Conservation (phyloP, 2,113 vertebrate genomes). For the Osmerus eperlanus region DNA sequence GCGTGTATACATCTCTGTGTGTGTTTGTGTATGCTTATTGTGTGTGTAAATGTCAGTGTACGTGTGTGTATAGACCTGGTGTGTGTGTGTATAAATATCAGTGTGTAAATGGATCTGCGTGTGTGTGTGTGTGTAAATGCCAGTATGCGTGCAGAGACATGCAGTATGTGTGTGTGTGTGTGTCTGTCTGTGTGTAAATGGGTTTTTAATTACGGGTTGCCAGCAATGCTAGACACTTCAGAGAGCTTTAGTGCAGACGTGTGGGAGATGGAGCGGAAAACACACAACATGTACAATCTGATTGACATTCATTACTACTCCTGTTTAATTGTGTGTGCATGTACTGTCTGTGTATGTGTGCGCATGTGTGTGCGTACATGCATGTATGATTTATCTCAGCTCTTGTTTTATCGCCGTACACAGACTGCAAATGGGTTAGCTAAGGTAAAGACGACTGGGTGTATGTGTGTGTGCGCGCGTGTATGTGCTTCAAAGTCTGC, state of each 20-base stretch:
- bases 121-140: too few relatives aligned
- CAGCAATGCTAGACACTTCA: constrained; percentile 1
- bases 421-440: neutral
- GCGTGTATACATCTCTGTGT: too few relatives aligned
- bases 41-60: too few relatives aligned
- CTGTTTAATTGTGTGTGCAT: neutral
- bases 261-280: neutral
- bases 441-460: neutral
- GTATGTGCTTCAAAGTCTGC: too few relatives aligned
- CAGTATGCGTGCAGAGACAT: neutral
- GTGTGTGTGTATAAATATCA: too few relatives aligned
- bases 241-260: neutral
- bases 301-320: constrained; percentile 8
- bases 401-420: neutral
- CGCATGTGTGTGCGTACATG: neutral
- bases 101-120: too few relatives aligned
- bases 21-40: too few relatives aligned
- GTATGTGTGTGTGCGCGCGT: neutral
- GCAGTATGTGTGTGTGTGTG: too few relatives aligned
- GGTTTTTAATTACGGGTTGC: constrained; percentile 14
- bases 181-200: neutral
- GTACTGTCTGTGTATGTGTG: constrained; percentile 1
- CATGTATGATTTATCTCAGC: neutral
- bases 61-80: too few relatives aligned
- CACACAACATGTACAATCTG: constrained; percentile 6